Evolutionary conservation across 2,797 vertebrate genomes (phyloP), one percentile per base, ranked within the genome.

Genomic region (Gouania willdenowi): DNA sequence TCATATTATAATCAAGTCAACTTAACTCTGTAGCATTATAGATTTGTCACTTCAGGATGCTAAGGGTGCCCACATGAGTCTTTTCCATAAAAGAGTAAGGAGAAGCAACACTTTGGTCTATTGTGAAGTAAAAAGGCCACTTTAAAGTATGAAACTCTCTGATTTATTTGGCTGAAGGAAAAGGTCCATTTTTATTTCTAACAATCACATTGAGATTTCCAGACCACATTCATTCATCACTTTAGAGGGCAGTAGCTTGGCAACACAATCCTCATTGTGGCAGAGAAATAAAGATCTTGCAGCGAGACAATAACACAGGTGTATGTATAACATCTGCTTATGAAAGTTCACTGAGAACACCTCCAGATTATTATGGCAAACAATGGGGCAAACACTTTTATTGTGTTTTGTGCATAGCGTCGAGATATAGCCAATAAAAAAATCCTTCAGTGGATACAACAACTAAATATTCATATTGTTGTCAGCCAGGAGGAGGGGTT

Each of bases 201-300:
- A 53, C 51, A 48, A 20, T 48, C 29, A 35, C 40, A 6, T 6
- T 26, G 10, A 65, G 58, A 58, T 75, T 55, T 55, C 37, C 7
- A 34, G 15, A 28, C 41, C 61, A 72, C 46, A 53, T 38, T 34
- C 39, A 63, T 75, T 45, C 30, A 45, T 76, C 65, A 68, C 41
- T 68, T 73, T 34, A 66, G 50, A 52, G 26, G 45, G 30, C n/a
- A 23, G 41, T 43, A 53, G 28, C 53, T 56, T 71, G 65, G 69
- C 51, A 50, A 63, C 64, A 62, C 59, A 68, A 69, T 51, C 23
- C 32, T 63, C n/a, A n/a, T 63, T 52, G 32, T 50, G 18, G 41
- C 41, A 28, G 29, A 14, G 29, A 15, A 63, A 63, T 62, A 35
- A 48, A 55, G 43, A 23, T 23, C 33, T 60, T 41, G 26, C 21